Evolutionary conservation across 2,888 invertebrate genomes (phyloP).

Genomic region (Patella caerulea): DNA sequence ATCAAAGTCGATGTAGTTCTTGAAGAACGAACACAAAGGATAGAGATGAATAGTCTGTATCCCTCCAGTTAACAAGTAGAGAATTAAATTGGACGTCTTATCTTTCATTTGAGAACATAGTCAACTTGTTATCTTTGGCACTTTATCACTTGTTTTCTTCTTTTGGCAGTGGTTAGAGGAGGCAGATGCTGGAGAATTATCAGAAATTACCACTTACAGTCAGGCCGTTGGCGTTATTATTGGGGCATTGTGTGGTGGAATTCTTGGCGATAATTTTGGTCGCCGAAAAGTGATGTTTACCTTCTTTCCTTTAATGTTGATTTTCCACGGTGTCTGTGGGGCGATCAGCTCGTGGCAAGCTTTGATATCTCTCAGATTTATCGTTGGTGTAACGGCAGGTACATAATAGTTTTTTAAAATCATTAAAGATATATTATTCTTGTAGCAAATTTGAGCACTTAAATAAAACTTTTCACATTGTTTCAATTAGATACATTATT

Average conservation of each 20-base stretch:
- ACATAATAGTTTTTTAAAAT: not conserved
- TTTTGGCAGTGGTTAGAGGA: conserved; percentile 39
- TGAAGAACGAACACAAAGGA: too few relatives aligned
- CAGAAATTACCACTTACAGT: conserved; percentile 33
- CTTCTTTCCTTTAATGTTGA: conserved; percentile 45
- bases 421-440: too few relatives aligned
- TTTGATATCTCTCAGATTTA: conserved; percentile 40
- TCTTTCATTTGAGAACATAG: too few relatives aligned
- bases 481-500: too few relatives aligned
- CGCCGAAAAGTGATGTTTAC: conserved; percentile 50
- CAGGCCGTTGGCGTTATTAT: conserved; percentile 41
- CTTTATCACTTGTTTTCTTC: not conserved
- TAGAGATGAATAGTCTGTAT: too few relatives aligned
- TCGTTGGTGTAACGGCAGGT: conserved; percentile 48
- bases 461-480: too few relatives aligned
- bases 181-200: conserved; percentile 21
- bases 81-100: too few relatives aligned
- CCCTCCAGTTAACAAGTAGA: too few relatives aligned
- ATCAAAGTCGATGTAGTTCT: too few relatives aligned
- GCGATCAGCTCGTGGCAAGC: conserved; percentile 44
- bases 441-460: too few relatives aligned
- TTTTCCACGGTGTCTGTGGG: conserved; percentile 45
- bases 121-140: not conserved
- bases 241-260: conserved; percentile 45
- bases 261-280: conserved; percentile 51